Percentiles rank a stretch among this genome's conserved stretches.
Conservation (phyloP, 2,888 invertebrate genomes). For the Piscicola geometra region DNA sequence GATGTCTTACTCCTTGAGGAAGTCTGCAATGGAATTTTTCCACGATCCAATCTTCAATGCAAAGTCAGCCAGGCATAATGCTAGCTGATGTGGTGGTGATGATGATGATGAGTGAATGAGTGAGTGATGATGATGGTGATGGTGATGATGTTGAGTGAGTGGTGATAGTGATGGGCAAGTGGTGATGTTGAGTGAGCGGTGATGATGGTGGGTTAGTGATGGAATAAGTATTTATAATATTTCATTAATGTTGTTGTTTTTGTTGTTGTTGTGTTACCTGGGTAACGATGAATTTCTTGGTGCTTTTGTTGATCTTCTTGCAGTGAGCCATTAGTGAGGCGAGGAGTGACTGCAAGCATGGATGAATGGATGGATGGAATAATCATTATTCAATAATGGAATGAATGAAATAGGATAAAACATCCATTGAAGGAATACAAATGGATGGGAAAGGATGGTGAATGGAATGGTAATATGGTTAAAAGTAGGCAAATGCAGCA, state of each 20-base stretch:
- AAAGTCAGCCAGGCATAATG: constrained; percentile 85
- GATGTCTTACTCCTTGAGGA: constrained; percentile 66
- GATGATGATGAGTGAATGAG: not conserved
- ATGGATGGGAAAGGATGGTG: not conserved
- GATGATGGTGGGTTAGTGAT: too few species aligned
- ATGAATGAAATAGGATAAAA: too few species aligned
- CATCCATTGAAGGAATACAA: not conserved
- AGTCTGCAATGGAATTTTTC: constrained; percentile 79
- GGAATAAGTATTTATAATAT: too few species aligned
- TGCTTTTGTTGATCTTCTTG: constrained; percentile 43
- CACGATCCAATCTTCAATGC: constrained; percentile 88
- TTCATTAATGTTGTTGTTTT: too few species aligned
- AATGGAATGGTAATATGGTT: too few species aligned
- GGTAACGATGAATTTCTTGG: constrained; percentile 40
- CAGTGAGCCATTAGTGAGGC: constrained; percentile 81
- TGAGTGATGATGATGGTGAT: too few species aligned
- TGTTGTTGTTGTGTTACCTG: constrained; percentile 45
- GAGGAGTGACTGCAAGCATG: constrained; percentile 65
- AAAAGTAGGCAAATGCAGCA: not conserved
- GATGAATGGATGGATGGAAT: not conserved
- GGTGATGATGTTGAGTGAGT: too few species aligned
- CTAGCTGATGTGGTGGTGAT: constrained; percentile 60
- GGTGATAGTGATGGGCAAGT: too few species aligned
- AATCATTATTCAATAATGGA: too few species aligned
- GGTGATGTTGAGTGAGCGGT: too few species aligned